Evolutionary conservation across 2,888 invertebrate genomes (phyloP), one percentile per base, ranked within the genome.

Genomic region (Trachelus iudaicus): DNA sequence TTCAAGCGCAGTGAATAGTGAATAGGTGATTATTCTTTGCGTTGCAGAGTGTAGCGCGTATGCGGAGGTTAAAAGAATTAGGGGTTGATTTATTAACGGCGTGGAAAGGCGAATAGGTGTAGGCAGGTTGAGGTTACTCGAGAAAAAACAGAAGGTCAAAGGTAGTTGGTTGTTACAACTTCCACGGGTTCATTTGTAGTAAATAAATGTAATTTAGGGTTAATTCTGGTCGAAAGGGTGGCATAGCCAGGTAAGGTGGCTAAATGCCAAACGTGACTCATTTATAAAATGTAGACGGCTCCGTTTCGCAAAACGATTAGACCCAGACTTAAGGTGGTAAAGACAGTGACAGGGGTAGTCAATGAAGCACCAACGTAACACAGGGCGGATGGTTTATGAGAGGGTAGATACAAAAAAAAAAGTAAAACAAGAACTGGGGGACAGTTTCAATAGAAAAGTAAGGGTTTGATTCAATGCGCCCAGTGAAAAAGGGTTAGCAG

Each of bases 201-300:
- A 2, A 23, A 6, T 40, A 40, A 56, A 56, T 56, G 56, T 56
- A 56, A 23, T 23, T 23, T 23, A 56, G 23, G 23, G 56, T 23
- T 23, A 56, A 23, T 9, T 56, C 56, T 6, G 56, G 15, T 56
- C 56, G 56, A 23, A 56, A 56, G 56, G 23, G 23, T 56, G 23
- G 9, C 2, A 2, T 56, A 23, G 56, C 6, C 9, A 56, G 9
- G 9, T 23, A 23, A 56, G 23, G 56, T 56, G 56, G 56, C 56
- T 68, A 76, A 78, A 75, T 73, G 35, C 75, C 76, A 76, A 69
- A 56, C 77, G 73, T 73, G 73, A 56, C 78, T 73, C 75, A 75
- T 82, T 82, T 80, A 79, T 81, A 82, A 80, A 81, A 81, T 81
- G 79, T 75, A 35, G 69, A 56, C 73, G 71, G 33, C 31, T 23